phyloP scores from a whole-genome alignment of 2,113 vertebrate species.

The Enhydra lutris region DNA sequence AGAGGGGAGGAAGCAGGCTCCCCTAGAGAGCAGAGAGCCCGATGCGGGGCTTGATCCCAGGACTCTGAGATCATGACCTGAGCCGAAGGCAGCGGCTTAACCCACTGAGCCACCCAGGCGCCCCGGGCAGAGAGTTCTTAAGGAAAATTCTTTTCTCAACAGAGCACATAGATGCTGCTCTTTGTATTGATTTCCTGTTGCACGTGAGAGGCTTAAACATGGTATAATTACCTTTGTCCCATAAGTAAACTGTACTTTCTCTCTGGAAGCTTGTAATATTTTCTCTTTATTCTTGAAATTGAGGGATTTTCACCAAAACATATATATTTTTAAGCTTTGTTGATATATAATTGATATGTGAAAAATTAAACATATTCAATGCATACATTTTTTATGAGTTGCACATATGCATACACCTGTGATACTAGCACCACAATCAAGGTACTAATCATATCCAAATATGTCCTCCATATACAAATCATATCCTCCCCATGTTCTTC shows the following conservation, averaged over 20 bases:
- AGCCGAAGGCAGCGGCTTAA: no score
- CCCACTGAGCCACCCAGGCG: no score
- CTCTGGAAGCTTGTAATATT: neutral
- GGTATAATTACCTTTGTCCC: neutral
- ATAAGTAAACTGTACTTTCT: neutral
- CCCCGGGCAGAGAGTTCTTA: neutral
- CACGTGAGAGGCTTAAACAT: neutral
- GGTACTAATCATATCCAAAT: neutral
- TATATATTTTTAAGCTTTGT: neutral
- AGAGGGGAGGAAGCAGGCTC: no score
- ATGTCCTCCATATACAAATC: no score
- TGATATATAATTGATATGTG: neutral
- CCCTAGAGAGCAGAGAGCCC: no score
- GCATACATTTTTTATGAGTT: neutral
- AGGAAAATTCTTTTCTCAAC: neutral
- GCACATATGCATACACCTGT: neutral
- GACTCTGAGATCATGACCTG: no score
- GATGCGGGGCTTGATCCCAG: no score
- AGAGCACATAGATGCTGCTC: neutral
- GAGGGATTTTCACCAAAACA: neutral
- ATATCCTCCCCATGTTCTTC: neutral
- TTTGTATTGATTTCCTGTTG: neutral
- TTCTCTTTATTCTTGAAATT: neutral
- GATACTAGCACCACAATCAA: neutral
- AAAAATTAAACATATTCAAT: neutral